A percentile compares a stretch with the other conserved stretches of the same genome.
phyloP scores from a whole-genome alignment of 2,797 vertebrate species.

The Phaenicophaeus curvirostris region DNA sequence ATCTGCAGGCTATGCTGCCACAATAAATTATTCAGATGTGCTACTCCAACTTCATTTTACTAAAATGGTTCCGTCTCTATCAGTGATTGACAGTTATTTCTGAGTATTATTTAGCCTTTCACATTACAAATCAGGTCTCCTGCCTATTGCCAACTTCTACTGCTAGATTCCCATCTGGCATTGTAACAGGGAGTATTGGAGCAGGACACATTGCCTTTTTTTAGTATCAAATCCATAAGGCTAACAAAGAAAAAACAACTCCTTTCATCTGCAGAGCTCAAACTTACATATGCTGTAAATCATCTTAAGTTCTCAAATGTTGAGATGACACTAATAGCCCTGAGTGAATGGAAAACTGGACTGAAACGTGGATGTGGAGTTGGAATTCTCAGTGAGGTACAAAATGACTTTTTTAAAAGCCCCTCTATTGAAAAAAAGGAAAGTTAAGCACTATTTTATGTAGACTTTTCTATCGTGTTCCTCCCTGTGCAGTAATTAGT shows the following conservation, averaged over 20 bases:
- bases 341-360: conserved; percentile 15
- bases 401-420: neutral
- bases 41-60: conserved; percentile 48
- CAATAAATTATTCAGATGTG: conserved; percentile 64
- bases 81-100: conserved; percentile 23
- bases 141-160: conserved; percentile 16
- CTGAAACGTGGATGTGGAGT: conserved; percentile 13
- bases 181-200: conserved; percentile 20
- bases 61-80: conserved; percentile 34
- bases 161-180: conserved; percentile 52
- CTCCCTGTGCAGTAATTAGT: neutral
- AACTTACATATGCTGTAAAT: conserved; percentile 35
- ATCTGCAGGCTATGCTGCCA: conserved; percentile 56
- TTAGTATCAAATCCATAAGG: conserved; percentile 46
- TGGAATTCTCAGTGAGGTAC: neutral
- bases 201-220: conserved; percentile 34
- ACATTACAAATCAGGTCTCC: conserved; percentile 27
- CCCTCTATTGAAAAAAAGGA: neutral
- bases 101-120: conserved; percentile 60
- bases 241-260: conserved; percentile 32
- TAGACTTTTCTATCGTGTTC: neutral
- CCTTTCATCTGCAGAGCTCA: conserved; percentile 54
- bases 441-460: neutral
- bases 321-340: conserved; percentile 41
- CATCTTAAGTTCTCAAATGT: conserved; percentile 45